Base-by-base conservation (phyloP, 2,888 invertebrate species). In the Tetrapedia diversipes region DNA sequence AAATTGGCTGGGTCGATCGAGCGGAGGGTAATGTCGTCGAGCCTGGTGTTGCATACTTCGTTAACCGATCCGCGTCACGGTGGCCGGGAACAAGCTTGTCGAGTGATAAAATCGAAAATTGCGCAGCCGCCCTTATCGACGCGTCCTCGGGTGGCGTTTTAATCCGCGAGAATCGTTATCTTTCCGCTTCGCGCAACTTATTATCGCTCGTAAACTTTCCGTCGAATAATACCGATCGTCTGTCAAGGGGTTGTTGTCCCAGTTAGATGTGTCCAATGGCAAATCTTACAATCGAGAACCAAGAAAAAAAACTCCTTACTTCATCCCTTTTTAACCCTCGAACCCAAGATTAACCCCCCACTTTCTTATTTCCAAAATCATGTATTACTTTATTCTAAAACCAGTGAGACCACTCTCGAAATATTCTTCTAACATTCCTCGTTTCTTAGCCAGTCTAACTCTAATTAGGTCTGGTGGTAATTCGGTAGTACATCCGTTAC, bases 91-190 rank as follows among this genome's bases (percentile, higher is more conserved):
- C 74, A 72, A 61, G 72, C 45, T 60, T 53, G 59, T 39, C 53
- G n/a, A 45, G 39, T 43, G 72, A 71, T 71, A 71, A 71, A 71
- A 71, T 60, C 60, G 72, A 71, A 70, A 71, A 72, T 72, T 60
- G 56, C 49, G 39, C 72, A 29, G 60, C 24, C 60, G 60, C 22
- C 53, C 60, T 71, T 72, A 72, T 70, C 60, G 60, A 54, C 34
- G 57, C 45, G 43, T 43, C 1, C 34, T 14, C 51, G 51, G 8
- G 51, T n/a, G 39, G 37, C 24, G 45, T 53, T 72, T 71, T 60
- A 70, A 72, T 60, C 70, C 49, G 37, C 14, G 19, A 14, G 7
- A 8, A 24, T 63, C 14, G 8, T 1, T 4, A 1, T 19, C 14
- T n/a, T n/a, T n/a, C n/a, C n/a, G n/a, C n/a, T n/a, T n/a, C 49